Base-by-base conservation (phyloP, 1,140 invertebrate genomes). In the Aphaenogaster rudis region DNA sequence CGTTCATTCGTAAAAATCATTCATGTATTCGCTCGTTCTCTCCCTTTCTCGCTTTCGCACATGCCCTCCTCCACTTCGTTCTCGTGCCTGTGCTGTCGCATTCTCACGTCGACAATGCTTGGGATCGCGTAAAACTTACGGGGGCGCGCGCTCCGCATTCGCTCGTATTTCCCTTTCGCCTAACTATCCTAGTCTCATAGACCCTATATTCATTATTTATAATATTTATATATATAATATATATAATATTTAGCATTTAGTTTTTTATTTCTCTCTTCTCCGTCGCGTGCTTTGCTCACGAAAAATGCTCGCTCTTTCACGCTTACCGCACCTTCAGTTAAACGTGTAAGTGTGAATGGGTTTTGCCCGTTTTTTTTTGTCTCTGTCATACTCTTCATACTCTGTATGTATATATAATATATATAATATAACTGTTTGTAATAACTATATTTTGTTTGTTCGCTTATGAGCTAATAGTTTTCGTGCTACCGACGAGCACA, bases 381-480 rank as follows among this genome's bases (percentile, higher is more conserved):
- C 64, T 87, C 88, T 91, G 88, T 92, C 93, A 92, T 92, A 93
- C 92, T 93, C 92, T 87, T 80, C 91, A 91, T 92, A 92, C 94
- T 93, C 87, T 95, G 92, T 93, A 94, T 95, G 94, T 95, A 94
- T 94, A 94, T 95, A 95, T 95, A 95, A 95, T 95, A 95, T 95
- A 95, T 95, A 95, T 95, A 95, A 95, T 95, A 95, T 95, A 95
- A 95, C 94, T 95, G 94, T 95, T 94, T 95, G 93, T 95, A 95
- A 95, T 95, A 94, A 95, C 95, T 94, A 94, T 95, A 94, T 95
- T 95, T 95, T 95, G 93, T 95, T 95, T 95, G 94, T 95, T 93
- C 91, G 93, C 95, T 95, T 95, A 95, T 88, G 93, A 93, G 91
- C 94, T 95, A 95, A 95, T 95, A 95, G 94, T 95, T 95, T 93